Base-by-base conservation (phyloP, 2,113 vertebrate species). In the Rhodinocichla rosea region DNA sequence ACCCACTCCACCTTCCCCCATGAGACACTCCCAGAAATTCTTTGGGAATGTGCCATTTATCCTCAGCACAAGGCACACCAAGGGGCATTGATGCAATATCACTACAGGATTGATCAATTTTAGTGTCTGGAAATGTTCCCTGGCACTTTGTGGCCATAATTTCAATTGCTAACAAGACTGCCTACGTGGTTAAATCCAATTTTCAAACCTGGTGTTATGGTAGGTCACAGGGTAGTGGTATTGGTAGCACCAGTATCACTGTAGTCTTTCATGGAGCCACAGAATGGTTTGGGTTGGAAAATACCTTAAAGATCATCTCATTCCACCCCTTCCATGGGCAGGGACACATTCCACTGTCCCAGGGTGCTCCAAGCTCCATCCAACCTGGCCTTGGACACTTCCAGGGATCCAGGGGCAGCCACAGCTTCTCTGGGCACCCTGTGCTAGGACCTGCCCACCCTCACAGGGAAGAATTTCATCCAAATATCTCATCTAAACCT, bases 341-440 rank as follows among this genome's bases (percentile, higher is more conserved):
- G 49, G 16, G 26, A 22, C 50, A 35, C 9, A 13, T 80, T 0
- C 9, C 50, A 42, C 50, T 2, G 0, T 3, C 35, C 57, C 67
- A 64, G 35, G 18, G 0, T 18, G 32, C 3, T 64, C 67, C 57
- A 56, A 56, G 30, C 6, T 15, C 22, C 0, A 0, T 71, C 75
- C 57, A 88, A 0, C 26, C 26, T 64, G 59, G 26, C 18, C 35
- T 42, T 32, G 76, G 15, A 0, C 21, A 27, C 17, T 80, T 0
- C 50, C 85, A 80, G 26, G 42, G 42, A 42, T 56, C 24, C 50
- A 75, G 35, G 26, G 14, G 5, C 39, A 67, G 33, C 45, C 60
- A n/a, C 69, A 89, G 45, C 52, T 74, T 0, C 37, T 52, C 44
- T 82, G 77, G 33, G 44, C 1, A 59, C 13, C 22, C 52, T 82